Evolutionary conservation across 2,888 invertebrate genomes (phyloP).

Genomic region (Leucophenga maculata): DNA sequence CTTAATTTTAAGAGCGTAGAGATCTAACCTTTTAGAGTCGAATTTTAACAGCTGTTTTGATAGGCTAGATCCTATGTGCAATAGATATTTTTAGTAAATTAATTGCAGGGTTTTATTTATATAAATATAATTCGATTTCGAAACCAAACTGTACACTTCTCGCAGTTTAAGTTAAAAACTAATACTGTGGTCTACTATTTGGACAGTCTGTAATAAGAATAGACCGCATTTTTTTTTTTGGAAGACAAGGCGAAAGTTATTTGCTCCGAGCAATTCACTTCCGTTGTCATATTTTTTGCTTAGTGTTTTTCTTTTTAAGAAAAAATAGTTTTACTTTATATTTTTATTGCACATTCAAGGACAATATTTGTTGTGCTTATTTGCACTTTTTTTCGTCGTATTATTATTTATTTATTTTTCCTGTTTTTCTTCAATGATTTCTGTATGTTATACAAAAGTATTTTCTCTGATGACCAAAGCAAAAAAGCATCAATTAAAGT

Average conservation of each 20-base stretch:
- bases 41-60: too few relatives aligned
- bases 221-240: not conserved
- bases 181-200: not conserved
- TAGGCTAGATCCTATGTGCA: too few relatives aligned
- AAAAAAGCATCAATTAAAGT: not conserved
- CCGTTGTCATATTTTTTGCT: conserved; percentile 4
- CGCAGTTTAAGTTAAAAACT: too few relatives aligned
- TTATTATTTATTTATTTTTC: not conserved
- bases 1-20: too few relatives aligned
- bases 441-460: not conserved
- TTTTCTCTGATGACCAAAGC: not conserved
- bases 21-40: too few relatives aligned
- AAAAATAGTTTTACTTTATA: conserved; percentile 1
- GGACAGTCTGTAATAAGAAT: not conserved
- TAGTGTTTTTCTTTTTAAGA: not conserved
- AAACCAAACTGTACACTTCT: too few relatives aligned
- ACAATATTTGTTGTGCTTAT: conserved; percentile 5
- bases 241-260: conserved; percentile 13
- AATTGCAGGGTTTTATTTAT: too few relatives aligned
- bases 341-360: conserved; percentile 3
- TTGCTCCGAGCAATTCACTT: not conserved
- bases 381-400: not conserved
- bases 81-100: too few relatives aligned
- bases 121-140: too few relatives aligned
- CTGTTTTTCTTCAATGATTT: too few relatives aligned